These are phyloP conservation scores for Hirudo medicinalis DNA, from an alignment of 1,140 invertebrate species.

Conservation along the genomic window DNA sequence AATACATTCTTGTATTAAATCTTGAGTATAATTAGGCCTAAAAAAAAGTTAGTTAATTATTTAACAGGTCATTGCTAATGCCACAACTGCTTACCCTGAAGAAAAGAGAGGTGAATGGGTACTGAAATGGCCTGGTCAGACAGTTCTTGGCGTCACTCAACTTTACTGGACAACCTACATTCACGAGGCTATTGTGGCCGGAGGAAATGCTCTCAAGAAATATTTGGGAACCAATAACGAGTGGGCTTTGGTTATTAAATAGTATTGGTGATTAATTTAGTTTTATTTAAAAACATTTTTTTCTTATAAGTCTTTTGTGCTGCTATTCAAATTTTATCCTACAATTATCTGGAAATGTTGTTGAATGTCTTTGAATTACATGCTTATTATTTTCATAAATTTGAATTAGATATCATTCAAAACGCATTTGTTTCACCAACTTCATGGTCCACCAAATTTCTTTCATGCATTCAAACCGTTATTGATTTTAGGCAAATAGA, in stretches of 20 bases:
- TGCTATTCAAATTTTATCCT: too few relatives aligned
- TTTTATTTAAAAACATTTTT: background rate
- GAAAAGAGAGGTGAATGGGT: conserved; percentile 62
- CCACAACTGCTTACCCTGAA: conserved; percentile 56
- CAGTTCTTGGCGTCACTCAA: conserved; percentile 68
- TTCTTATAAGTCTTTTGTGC: too few relatives aligned
- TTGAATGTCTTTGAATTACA: too few relatives aligned
- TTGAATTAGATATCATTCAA: too few relatives aligned
- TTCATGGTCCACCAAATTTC: too few relatives aligned
- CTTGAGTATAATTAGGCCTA: too few relatives aligned
- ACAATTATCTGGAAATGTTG: too few relatives aligned
- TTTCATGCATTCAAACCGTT: too few relatives aligned
- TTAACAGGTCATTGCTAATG: conserved; percentile 35
- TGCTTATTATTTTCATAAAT: too few relatives aligned
- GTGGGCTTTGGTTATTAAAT: background rate
- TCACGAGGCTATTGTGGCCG: conserved; percentile 45
- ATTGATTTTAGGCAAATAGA: conserved; percentile 54
- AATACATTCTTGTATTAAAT: conserved; percentile 45
- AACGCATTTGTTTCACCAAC: too few relatives aligned
- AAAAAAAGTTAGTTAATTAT: background rate
- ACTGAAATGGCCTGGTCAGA: conserved; percentile 72
- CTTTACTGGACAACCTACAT: conserved; percentile 72
- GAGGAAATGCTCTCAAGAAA: conserved; percentile 43
- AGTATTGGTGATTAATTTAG: background rate
- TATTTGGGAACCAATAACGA: conserved; percentile 57